These are phyloP conservation scores for Acanthochromis polyacanthus DNA, from an alignment of 2,113 vertebrate genomes.

Conservation along the genomic window DNA sequence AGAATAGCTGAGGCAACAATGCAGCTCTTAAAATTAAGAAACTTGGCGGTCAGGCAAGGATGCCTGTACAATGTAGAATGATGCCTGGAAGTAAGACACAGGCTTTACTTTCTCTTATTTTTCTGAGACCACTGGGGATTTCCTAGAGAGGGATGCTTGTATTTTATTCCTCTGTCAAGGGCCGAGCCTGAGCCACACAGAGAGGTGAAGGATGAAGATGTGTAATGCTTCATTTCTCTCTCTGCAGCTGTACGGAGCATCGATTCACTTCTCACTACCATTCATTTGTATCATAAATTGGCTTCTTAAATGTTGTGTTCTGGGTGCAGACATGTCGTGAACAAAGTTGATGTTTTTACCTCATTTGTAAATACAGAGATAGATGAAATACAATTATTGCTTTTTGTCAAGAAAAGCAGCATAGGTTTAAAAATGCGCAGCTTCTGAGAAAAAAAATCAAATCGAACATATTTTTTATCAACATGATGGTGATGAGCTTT, in stretches of 20 bases:
- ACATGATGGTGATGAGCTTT: constrained; percentile 75
- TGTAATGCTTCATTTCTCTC: constrained; percentile 30
- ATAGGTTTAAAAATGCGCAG: constrained; percentile 60
- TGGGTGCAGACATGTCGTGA: constrained; percentile 81
- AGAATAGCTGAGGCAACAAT: constrained; percentile 56
- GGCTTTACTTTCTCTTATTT: not conserved
- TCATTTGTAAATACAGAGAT: constrained; percentile 84
- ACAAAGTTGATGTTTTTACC: constrained; percentile 81
- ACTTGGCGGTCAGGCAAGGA: constrained; percentile 30
- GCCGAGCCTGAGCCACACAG: constrained; percentile 14
- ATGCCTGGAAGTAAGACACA: constrained; percentile 30
- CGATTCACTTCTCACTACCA: constrained; percentile 20
- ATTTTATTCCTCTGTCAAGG: constrained; percentile 38
- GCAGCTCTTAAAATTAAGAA: constrained; percentile 45
- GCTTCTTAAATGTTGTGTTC: constrained; percentile 81
- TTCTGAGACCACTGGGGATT: constrained; percentile 35
- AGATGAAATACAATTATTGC: constrained; percentile 48
- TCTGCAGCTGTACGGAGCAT: constrained; percentile 30
- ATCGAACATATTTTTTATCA: constrained; percentile 72
- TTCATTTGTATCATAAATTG: constrained; percentile 75
- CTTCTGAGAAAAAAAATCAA: constrained; percentile 50
- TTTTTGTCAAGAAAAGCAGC: constrained; percentile 71
- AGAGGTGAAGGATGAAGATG: constrained; percentile 24
- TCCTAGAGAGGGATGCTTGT: constrained; percentile 37
- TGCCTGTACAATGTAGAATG: constrained; percentile 2